A percentile compares a stretch with the other conserved stretches of the same genome.
These are phyloP conservation scores for Chelonus insularis DNA, from an alignment of 1,140 invertebrate species.

Conservation along the genomic window DNA sequence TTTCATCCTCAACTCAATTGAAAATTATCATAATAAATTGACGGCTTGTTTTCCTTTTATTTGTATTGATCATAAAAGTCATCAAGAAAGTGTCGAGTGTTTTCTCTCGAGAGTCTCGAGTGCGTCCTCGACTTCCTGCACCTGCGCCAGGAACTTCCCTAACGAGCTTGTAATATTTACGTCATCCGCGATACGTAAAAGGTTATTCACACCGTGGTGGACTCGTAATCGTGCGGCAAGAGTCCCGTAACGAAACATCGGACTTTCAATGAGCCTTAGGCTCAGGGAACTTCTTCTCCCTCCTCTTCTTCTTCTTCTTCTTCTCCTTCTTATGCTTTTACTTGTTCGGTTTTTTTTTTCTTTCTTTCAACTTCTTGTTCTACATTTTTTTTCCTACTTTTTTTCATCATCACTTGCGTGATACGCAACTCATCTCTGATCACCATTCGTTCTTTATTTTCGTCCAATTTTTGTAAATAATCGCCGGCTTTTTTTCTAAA, in stretches of 20 bases:
- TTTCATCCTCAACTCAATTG: not conserved
- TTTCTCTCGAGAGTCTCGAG: not conserved
- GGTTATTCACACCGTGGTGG: conserved; percentile 29
- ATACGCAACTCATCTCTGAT: no score
- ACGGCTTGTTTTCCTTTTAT: no score
- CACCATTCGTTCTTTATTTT: no score
- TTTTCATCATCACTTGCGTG: no score
- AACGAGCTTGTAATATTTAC: conserved; percentile 32
- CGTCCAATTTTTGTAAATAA: no score
- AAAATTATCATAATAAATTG: no score
- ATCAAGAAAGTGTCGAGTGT: no score
- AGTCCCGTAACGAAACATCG: conserved; percentile 6
- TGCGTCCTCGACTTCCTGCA: conserved; percentile 10
- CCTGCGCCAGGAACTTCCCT: conserved; percentile 22
- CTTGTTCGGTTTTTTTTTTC: not conserved
- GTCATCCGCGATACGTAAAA: conserved; percentile 25
- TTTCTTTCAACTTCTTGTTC: not conserved
- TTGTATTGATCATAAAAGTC: no score
- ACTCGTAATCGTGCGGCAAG: conserved; percentile 19
- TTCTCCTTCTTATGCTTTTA: not conserved
- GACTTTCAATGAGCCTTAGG: conserved; percentile 20
- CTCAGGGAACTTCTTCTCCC: not conserved
- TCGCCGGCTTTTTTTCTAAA: no score
- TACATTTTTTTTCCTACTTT: not conserved
- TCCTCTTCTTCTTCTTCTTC: not conserved